A percentile compares a stretch with the other conserved stretches of the same genome.
phyloP scores from a whole-genome alignment of 1,140 invertebrate genomes.

The Drosophila sucinea region DNA sequence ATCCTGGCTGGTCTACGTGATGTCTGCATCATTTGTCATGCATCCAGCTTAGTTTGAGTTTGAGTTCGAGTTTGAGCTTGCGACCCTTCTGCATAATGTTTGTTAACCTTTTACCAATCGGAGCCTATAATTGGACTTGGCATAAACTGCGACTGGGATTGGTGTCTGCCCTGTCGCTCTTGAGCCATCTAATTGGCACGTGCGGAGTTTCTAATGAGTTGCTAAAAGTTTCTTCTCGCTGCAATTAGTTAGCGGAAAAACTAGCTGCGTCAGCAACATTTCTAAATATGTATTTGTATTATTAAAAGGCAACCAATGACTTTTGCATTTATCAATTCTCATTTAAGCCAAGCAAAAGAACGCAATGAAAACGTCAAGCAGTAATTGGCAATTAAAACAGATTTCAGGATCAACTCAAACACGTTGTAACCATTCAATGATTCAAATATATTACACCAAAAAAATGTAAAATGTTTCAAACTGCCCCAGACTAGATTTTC shows the following conservation, averaged over 20 bases:
- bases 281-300: slow-evolving; percentile 11
- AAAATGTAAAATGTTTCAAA: no score
- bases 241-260: slow-evolving; percentile 8
- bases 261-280: slow-evolving; percentile 43
- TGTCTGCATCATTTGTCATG: slow-evolving; percentile 42
- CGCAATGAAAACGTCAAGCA: not conserved
- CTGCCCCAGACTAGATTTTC: no score
- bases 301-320: slow-evolving; percentile 39
- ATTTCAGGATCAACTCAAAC: not conserved
- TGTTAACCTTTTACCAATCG: slow-evolving; percentile 39
- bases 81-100: slow-evolving; percentile 10
- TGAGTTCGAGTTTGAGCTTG: slow-evolving; percentile 26
- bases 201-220: slow-evolving; percentile 69
- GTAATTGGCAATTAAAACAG: not conserved
- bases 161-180: slow-evolving; percentile 11
- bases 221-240: slow-evolving; percentile 49
- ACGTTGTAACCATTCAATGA: not conserved
- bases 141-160: slow-evolving; percentile 33
- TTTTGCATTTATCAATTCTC: slow-evolving; percentile 53
- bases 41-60: slow-evolving; percentile 10
- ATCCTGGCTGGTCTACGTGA: slow-evolving; percentile 48
- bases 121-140: slow-evolving; percentile 49
- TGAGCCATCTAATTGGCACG: slow-evolving; percentile 67
- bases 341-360: slow-evolving; percentile 19
- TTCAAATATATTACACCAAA: no score